phyloP scores from a whole-genome alignment of 2,888 invertebrate species.

The Linnaemya vulpina region DNA sequence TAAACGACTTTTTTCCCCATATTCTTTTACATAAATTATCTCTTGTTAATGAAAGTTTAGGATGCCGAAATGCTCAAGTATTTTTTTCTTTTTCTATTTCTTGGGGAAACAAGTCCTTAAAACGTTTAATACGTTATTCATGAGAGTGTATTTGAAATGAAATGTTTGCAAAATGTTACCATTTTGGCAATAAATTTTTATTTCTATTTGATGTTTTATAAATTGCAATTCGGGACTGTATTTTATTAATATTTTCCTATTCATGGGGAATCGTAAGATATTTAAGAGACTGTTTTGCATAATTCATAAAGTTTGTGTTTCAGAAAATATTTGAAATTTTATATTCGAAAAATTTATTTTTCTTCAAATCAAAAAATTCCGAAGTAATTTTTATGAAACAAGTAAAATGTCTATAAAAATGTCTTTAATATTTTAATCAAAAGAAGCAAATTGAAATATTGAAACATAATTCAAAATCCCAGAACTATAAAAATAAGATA shows the following conservation, averaged over 20 bases:
- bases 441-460: too few species aligned
- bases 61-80: not conserved
- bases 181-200: not conserved
- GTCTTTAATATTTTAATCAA: too few species aligned
- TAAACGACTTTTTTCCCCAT: not conserved
- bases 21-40: not conserved
- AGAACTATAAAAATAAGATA: too few species aligned
- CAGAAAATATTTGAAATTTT: too few species aligned
- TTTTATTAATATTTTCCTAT: not conserved
- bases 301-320: too few species aligned
- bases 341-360: too few species aligned
- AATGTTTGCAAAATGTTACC: not conserved
- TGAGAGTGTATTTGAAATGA: not conserved
- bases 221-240: not conserved
- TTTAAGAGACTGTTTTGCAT: too few species aligned
- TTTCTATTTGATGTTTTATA: not conserved
- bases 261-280: not conserved
- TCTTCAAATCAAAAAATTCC: too few species aligned
- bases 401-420: too few species aligned
- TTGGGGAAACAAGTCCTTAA: not conserved
- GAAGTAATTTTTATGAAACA: too few species aligned
- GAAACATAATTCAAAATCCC: too few species aligned
- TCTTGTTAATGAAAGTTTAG: not conserved
- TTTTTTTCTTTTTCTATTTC: not conserved
- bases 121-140: not conserved